Evolutionary conservation across 2,797 vertebrate species (phyloP).

Genomic region (Sebastes vulpes): DNA sequence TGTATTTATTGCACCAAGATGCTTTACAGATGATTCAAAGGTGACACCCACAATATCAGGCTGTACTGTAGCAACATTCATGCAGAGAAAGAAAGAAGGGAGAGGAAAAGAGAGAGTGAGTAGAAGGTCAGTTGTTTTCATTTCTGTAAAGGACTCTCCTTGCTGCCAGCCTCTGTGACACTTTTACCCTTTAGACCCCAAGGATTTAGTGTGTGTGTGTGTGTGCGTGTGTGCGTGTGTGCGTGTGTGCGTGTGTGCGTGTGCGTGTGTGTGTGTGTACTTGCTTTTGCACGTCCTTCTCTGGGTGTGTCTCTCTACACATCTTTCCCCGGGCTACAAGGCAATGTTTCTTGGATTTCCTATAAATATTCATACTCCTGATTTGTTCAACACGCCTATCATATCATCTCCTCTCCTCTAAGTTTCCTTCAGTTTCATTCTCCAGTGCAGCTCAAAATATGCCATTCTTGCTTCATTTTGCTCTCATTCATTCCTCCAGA

Average conservation of each 20-base stretch:
- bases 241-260: background rate
- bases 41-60: background rate
- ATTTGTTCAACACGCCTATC: slow-evolving; percentile 25
- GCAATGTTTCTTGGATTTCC: slow-evolving; percentile 33
- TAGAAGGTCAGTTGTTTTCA: slow-evolving; percentile 15
- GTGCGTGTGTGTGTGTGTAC: background rate
- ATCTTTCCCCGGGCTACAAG: slow-evolving; percentile 11
- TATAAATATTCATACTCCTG: slow-evolving; percentile 52
- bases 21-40: slow-evolving; percentile 5
- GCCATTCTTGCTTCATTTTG: background rate
- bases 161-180: slow-evolving; percentile 25
- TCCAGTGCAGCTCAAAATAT: background rate
- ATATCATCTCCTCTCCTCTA: slow-evolving; percentile 1
- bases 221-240: background rate
- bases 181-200: slow-evolving; percentile 20
- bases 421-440: background rate
- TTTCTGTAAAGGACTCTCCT: slow-evolving; percentile 8
- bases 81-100: background rate
- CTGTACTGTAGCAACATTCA: background rate
- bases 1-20: background rate
- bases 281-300: too few species aligned
- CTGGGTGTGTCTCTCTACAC: background rate
- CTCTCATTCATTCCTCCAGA: background rate
- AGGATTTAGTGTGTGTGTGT: background rate
- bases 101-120: background rate